These are phyloP conservation scores for Villa cingulata DNA, from an alignment of 2,888 invertebrate species.

Conservation along the genomic window DNA sequence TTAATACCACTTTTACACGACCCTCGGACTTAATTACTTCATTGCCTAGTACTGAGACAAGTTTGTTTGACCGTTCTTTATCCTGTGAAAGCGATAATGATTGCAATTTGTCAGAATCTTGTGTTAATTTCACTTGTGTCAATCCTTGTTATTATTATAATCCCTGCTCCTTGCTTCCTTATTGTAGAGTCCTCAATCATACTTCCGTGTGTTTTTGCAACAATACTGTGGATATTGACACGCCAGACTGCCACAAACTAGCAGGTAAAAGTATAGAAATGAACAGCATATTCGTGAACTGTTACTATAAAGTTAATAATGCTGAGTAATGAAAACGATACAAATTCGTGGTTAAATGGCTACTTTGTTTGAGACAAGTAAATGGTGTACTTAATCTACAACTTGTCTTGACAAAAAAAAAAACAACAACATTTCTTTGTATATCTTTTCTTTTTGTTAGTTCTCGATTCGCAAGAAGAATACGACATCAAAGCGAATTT, in stretches of 20 bases:
- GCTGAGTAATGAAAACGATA: not conserved
- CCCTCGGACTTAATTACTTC: no score
- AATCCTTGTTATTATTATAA: conserved; percentile 40
- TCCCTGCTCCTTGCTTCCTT: conserved; percentile 34
- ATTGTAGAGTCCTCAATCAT: conserved; percentile 41
- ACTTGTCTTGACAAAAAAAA: conserved; percentile 6
- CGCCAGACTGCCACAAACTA: conserved; percentile 42
- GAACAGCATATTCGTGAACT: no score
- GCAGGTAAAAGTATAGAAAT: conserved; percentile 42
- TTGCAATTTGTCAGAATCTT: not conserved
- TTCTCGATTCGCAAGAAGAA: not conserved
- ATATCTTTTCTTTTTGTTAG: not conserved
- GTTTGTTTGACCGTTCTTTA: no score
- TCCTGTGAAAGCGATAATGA: not conserved
- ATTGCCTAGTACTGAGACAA: no score
- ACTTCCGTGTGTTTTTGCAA: conserved; percentile 44
- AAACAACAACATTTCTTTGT: no score
- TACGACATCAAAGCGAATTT: not conserved
- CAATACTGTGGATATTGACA: conserved; percentile 35
- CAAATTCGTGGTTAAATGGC: conserved; percentile 10
- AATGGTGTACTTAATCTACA: conserved; percentile 13
- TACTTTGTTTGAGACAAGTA: conserved; percentile 10
- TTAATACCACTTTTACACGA: no score
- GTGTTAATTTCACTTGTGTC: conserved; percentile 28
- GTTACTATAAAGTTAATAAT: no score